Conservation (phyloP, 2,797 vertebrate species). For the Tarsius wallacei region DNA sequence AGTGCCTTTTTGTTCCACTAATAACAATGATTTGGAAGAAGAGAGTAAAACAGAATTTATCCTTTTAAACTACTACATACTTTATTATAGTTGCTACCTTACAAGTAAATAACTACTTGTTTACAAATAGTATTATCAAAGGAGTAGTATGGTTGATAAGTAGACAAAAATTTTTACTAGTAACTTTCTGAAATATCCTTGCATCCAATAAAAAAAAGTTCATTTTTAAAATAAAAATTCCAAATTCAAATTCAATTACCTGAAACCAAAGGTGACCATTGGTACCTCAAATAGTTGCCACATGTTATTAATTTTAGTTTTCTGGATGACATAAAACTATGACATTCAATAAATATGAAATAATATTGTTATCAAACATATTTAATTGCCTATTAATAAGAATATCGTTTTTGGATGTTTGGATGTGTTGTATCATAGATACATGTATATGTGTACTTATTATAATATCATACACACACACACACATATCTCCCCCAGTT, state of each 20-base stretch:
- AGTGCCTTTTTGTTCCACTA: slow-evolving; percentile 65
- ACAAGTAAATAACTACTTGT: slow-evolving; percentile 57
- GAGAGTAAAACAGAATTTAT: slow-evolving; percentile 65
- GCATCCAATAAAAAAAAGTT: slow-evolving; percentile 47
- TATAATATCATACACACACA: too few species aligned
- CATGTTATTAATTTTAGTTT: not conserved
- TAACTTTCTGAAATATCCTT: slow-evolving; percentile 41
- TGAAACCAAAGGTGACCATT: not conserved
- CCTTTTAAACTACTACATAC: slow-evolving; percentile 66
- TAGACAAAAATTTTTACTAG: not conserved
- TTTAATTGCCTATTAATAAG: slow-evolving; percentile 6
- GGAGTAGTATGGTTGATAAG: not conserved
- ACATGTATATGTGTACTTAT: too few species aligned
- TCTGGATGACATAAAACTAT: slow-evolving; percentile 25
- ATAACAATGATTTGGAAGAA: slow-evolving; percentile 72
- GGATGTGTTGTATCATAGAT: not conserved
- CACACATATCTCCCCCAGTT: too few species aligned
- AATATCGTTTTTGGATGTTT: not conserved
- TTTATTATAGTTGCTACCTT: slow-evolving; percentile 67
- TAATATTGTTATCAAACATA: not conserved
- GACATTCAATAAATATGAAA: slow-evolving; percentile 33
- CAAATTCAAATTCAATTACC: slow-evolving; percentile 54
- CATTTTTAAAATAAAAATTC: slow-evolving; percentile 52
- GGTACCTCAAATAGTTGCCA: slow-evolving; percentile 26
- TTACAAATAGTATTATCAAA: slow-evolving; percentile 69